Percentiles rank a stretch among this genome's conserved stretches.
Evolutionary conservation across 2,888 invertebrate genomes (phyloP).

Genomic region (Standfussiana lucernea): DNA sequence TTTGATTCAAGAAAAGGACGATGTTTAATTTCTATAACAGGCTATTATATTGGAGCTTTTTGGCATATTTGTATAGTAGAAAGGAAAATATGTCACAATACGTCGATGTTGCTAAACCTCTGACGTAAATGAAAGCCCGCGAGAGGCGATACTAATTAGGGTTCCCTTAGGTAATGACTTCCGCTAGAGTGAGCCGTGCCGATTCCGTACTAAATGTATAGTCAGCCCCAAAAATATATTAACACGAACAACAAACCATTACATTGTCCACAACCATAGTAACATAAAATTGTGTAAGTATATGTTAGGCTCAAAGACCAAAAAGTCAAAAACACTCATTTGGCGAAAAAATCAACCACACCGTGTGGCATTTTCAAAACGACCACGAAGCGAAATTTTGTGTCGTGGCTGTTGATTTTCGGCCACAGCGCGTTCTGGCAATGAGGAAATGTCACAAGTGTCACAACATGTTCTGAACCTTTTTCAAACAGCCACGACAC

Average conservation of each 20-base stretch:
- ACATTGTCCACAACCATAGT: not conserved
- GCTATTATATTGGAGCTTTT: not conserved
- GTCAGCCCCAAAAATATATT: not conserved
- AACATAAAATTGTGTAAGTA: too few species aligned
- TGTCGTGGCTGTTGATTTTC: not conserved
- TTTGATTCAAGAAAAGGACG: not conserved
- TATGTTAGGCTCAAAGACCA: not conserved
- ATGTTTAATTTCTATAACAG: not conserved
- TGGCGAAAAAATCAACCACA: not conserved
- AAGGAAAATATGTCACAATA: conserved; percentile 47
- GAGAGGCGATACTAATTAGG: conserved; percentile 49
- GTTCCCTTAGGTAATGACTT: conserved; percentile 48
- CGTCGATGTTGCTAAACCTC: conserved; percentile 34
- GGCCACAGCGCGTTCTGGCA: not conserved
- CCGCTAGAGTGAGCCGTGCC: conserved; percentile 28
- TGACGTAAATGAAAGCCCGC: conserved; percentile 40
- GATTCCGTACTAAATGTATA: conserved; percentile 19
- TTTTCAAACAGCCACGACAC: not conserved
- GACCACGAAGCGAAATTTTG: not conserved
- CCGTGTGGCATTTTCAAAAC: not conserved
- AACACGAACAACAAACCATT: not conserved
- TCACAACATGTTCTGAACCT: not conserved
- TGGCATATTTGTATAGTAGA: conserved; percentile 2
- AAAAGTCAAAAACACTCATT: not conserved
- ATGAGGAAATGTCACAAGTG: not conserved